Base-by-base conservation (phyloP, 2,888 invertebrate species). In the Dione juno region DNA sequence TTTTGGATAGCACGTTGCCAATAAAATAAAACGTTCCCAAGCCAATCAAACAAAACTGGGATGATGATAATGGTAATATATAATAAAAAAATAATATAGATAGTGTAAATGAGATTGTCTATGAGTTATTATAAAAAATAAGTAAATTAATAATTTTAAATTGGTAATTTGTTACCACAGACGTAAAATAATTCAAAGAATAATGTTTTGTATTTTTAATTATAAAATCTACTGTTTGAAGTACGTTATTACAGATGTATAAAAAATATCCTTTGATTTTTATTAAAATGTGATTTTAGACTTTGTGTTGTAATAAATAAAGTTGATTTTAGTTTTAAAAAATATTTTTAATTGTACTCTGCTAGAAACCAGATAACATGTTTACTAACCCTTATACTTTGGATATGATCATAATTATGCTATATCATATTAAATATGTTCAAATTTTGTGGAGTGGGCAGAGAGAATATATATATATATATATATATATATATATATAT, bases 171-270 rank as follows among this genome's bases (percentile, higher is more conserved):
- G 53, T 52, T 35, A 61, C 57, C 37, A 35, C 35, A 16, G 11
- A 45, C 28, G 28, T 35, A 28, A 45, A 35, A 61, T 61, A 61
- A 45, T 45, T 61, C 45, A 61, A 11, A 28, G 45, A 43, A 43
- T 61, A 45, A 61, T 61, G 43, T 61, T 61, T 61, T 45, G 28
- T 43, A 35, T 43, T 57, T 61, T 61, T 61, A 61, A 61, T 61
- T 61, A 61, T 43, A 61, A 61, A 16, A 43, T 14, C 43, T 61
- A 45, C 61, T 61, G 43, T 61, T 45, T 61, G 61, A 61, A 61
- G 61, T 61, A 61, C 61, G 43, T 61, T 61, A 61, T 61, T 45
- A 61, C 61, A 61, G 61, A 28, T 61, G 43, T 59, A 59, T 28
- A 61, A 61, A 61, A 61, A 43, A 11, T 57, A 61, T 61, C 61